These are phyloP conservation scores for Chaitophorus viminalis DNA, from an alignment of 2,888 invertebrate species.

Conservation along the genomic window DNA sequence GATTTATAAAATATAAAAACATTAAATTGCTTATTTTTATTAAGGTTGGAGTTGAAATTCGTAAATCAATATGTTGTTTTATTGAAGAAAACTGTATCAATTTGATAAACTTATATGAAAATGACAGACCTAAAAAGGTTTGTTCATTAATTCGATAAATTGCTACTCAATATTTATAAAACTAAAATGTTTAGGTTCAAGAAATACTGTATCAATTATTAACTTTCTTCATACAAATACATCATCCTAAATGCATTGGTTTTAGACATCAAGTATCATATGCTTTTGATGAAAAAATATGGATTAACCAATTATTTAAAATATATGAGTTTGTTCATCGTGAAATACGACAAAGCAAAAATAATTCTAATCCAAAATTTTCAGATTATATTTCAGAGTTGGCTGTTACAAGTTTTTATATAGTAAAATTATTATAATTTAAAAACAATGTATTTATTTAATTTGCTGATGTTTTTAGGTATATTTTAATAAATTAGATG, in stretches of 20 bases:
- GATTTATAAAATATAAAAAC: neutral
- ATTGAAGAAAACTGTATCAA: slow-evolving; percentile 41
- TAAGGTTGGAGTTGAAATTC: slow-evolving; percentile 43
- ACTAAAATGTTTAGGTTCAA: slow-evolving; percentile 41
- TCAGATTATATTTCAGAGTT: slow-evolving; percentile 31
- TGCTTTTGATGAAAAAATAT: slow-evolving; percentile 9
- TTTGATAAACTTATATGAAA: slow-evolving; percentile 53
- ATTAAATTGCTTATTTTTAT: neutral
- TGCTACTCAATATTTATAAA: neutral
- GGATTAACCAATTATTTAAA: slow-evolving; percentile 33
- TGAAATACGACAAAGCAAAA: slow-evolving; percentile 48
- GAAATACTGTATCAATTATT: slow-evolving; percentile 34
- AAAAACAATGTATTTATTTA: slow-evolving; percentile 14
- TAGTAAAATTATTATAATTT: slow-evolving; percentile 32
- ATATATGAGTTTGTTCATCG: slow-evolving; percentile 50
- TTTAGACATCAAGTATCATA: slow-evolving; percentile 37
- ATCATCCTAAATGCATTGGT: slow-evolving; percentile 44
- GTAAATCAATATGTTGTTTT: slow-evolving; percentile 44
- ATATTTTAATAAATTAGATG: slow-evolving; percentile 33
- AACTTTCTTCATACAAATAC: slow-evolving; percentile 49
- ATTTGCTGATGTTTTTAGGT: slow-evolving; percentile 17
- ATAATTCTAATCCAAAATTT: slow-evolving; percentile 43
- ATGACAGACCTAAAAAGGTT: slow-evolving; percentile 40
- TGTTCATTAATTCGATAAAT: slow-evolving; percentile 5
- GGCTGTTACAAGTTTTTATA: slow-evolving; percentile 39